Evolutionary conservation across 2,113 vertebrate genomes (phyloP).

Genomic region (Campylomormyrus tamandua): DNA sequence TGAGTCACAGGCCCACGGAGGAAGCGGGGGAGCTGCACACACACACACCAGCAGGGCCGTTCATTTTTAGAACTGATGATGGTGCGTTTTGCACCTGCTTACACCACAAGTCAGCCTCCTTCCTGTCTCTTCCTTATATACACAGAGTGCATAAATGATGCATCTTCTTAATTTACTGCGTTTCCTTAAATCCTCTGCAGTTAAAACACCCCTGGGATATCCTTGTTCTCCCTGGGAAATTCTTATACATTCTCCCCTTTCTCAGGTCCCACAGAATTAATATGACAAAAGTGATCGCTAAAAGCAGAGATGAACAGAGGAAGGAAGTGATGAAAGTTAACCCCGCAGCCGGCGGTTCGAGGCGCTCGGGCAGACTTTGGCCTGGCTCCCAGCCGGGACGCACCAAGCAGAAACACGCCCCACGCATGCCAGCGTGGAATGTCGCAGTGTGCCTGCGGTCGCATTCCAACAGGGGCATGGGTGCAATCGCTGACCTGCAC

Average conservation of each 20-base stretch:
- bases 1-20: not conserved
- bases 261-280: slow-evolving; percentile 38
- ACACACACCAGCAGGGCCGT: not conserved
- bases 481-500: not conserved
- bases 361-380: not conserved
- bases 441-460: not conserved
- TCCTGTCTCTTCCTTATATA: not conserved
- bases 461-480: not conserved
- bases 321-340: slow-evolving; percentile 63
- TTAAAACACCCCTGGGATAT: not conserved
- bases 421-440: not conserved
- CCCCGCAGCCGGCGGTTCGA: slow-evolving; percentile 41
- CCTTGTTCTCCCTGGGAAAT: not conserved
- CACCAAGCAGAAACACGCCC: not conserved
- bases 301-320: slow-evolving; percentile 32
- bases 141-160: not conserved
- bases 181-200: not conserved
- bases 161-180: slow-evolving; percentile 6
- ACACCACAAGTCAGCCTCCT: not conserved
- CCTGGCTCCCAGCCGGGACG: not conserved
- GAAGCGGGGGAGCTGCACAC: too few species aligned
- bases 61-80: not conserved
- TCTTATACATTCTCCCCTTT: slow-evolving; percentile 33
- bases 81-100: not conserved
- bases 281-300: slow-evolving; percentile 52